Percentiles rank a stretch among this genome's conserved stretches.
Evolutionary conservation across 2,888 invertebrate genomes (phyloP).

Genomic region (Scrobipalpa atriplicella): DNA sequence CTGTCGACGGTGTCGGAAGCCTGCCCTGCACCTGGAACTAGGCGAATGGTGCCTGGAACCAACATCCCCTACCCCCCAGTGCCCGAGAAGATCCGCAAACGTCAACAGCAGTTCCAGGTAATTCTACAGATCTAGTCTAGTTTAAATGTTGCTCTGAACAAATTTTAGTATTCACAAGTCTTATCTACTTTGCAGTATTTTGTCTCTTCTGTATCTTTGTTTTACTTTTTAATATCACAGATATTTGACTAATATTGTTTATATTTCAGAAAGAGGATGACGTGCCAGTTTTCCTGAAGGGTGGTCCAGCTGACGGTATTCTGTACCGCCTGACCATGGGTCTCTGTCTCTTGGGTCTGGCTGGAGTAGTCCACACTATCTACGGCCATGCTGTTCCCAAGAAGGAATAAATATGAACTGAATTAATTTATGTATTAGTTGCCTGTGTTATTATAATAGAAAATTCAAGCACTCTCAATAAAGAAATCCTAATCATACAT

Average conservation of each 20-base stretch:
- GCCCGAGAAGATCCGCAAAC: conserved; percentile 59
- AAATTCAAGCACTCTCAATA: conserved; percentile 52
- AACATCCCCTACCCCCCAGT: conserved; percentile 67
- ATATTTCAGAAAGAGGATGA: conserved; percentile 82
- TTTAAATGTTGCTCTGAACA: not conserved
- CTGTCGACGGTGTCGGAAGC: conserved; percentile 69
- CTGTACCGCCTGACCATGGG: conserved; percentile 73
- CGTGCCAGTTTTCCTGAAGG: conserved; percentile 83
- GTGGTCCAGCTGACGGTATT: conserved; percentile 77
- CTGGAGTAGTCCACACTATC: conserved; percentile 67
- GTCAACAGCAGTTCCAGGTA: conserved; percentile 74
- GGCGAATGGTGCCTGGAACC: conserved; percentile 68
- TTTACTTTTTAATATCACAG: not conserved
- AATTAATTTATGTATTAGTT: conserved; percentile 57
- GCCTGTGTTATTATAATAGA: conserved; percentile 50
- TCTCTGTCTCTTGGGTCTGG: conserved; percentile 64
- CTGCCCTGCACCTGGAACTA: conserved; percentile 60
- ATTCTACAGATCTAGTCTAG: not conserved
- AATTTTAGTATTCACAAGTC: no score
- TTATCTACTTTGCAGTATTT: no score
- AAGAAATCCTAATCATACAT: conserved; percentile 41
- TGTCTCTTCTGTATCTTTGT: not conserved
- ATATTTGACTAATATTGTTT: not conserved
- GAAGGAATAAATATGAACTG: conserved; percentile 55
- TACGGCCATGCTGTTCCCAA: conserved; percentile 67